phyloP scores from a whole-genome alignment of 2,888 invertebrate genomes.

The Meiosimyza platycephala region DNA sequence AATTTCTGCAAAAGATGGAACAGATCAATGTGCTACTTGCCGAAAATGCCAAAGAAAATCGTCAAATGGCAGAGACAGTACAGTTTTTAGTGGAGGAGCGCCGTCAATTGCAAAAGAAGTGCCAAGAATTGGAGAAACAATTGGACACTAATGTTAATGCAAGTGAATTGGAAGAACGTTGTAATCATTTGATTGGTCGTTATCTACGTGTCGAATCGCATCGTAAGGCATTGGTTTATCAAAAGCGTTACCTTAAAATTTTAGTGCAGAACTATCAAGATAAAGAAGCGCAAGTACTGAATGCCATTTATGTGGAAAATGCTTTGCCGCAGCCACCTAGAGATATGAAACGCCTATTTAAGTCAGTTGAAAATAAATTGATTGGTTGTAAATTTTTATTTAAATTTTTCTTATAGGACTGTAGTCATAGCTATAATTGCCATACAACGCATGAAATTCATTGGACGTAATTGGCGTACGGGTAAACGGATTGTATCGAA shows the following conservation, averaged over 20 bases:
- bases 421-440: constrained; percentile 72
- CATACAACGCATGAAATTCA: constrained; percentile 75
- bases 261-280: constrained; percentile 69
- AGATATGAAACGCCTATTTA: constrained; percentile 62
- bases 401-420: constrained; percentile 64
- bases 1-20: constrained; percentile 67
- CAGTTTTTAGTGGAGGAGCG: constrained; percentile 68
- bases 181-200: constrained; percentile 74
- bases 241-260: constrained; percentile 87
- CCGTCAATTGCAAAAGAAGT: constrained; percentile 67
- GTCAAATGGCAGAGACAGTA: constrained; percentile 68
- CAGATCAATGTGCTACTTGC: constrained; percentile 69
- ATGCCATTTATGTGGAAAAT: constrained; percentile 48
- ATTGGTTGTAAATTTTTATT: constrained; percentile 4
- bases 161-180: constrained; percentile 66
- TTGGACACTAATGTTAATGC: constrained; percentile 53
- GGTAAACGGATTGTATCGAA: constrained; percentile 71
- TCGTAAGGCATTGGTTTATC: constrained; percentile 88
- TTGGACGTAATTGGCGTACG: constrained; percentile 74
- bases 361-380: constrained; percentile 53
- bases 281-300: constrained; percentile 60
- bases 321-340: constrained; percentile 42
- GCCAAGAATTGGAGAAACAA: constrained; percentile 65
- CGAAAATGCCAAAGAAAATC: constrained; percentile 70
- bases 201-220: constrained; percentile 86